Percentiles rank a stretch among this genome's conserved stretches.
These are phyloP conservation scores for Thereuonema tuberculata DNA, from an alignment of 1,140 invertebrate species.

Conservation along the genomic window DNA sequence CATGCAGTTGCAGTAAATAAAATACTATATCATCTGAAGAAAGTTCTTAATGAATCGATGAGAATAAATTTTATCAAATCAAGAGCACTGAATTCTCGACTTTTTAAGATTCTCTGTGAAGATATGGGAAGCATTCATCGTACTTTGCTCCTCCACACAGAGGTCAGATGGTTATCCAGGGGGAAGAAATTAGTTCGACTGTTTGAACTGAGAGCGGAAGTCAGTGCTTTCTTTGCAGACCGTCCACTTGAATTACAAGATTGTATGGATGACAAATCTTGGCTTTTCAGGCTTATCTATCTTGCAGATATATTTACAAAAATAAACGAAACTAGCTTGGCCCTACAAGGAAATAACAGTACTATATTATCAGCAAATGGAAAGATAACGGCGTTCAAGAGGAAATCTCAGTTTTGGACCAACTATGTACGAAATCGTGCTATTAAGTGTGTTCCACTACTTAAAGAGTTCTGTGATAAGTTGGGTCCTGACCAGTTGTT, in stretches of 20 bases:
- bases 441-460: too few relatives aligned
- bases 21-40: too few relatives aligned
- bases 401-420: too few relatives aligned
- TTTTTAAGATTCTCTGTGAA: neutral
- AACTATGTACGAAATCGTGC: too few relatives aligned
- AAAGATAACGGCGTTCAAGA: too few relatives aligned
- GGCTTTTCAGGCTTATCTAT: neutral
- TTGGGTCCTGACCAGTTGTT: too few relatives aligned
- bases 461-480: too few relatives aligned
- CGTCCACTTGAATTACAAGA: neutral
- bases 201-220: neutral
- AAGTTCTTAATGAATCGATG: too few relatives aligned
- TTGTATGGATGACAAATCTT: neutral
- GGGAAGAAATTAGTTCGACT: neutral
- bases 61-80: too few relatives aligned
- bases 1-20: too few relatives aligned
- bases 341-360: neutral
- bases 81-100: too few relatives aligned
- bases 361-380: too few relatives aligned
- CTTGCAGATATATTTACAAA: neutral
- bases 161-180: neutral
- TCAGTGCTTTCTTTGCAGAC: neutral
- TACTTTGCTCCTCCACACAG: neutral
- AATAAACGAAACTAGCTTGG: neutral
- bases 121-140: neutral